Evolutionary conservation across 2,888 invertebrate species (phyloP).

Genomic region (Vannuccia rotundouncinata): DNA sequence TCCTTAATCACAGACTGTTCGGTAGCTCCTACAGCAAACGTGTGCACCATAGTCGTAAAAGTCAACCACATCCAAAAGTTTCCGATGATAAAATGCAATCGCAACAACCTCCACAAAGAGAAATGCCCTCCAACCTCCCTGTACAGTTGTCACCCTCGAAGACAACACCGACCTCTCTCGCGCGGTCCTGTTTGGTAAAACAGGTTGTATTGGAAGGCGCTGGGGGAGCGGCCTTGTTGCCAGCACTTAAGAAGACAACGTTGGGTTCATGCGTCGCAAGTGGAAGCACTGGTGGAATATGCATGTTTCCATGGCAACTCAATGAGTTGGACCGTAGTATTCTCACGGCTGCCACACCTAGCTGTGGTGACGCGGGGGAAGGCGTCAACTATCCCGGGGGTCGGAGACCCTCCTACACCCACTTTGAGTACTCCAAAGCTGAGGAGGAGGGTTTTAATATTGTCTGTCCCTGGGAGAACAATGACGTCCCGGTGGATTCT

Average conservation of each 20-base stretch:
- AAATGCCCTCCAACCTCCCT: not conserved
- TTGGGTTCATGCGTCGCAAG: not conserved
- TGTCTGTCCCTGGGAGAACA: slow-evolving; percentile 30
- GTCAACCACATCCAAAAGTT: not conserved
- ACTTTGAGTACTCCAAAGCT: slow-evolving; percentile 3
- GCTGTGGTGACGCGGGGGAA: not conserved
- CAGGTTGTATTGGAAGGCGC: not conserved
- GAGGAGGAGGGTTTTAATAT: slow-evolving; percentile 28
- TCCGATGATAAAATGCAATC: not conserved
- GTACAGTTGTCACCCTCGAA: slow-evolving; percentile 2
- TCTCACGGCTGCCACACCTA: not conserved
- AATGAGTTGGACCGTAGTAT: slow-evolving; percentile 9
- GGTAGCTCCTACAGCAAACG: slow-evolving; percentile 58
- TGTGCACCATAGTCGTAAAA: slow-evolving; percentile 38
- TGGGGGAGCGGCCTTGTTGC: not conserved
- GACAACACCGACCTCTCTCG: not conserved
- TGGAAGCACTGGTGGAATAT: not conserved
- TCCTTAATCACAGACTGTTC: slow-evolving; percentile 61
- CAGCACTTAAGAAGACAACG: not conserved
- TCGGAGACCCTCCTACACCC: slow-evolving; percentile 25
- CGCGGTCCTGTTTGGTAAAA: not conserved
- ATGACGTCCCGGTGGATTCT: not conserved
- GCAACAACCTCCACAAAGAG: not conserved
- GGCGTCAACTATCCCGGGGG: not conserved
- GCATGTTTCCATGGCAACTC: not conserved